Evolutionary conservation across 2,888 invertebrate species (phyloP).

Genomic region (Tetragonisca angustula): DNA sequence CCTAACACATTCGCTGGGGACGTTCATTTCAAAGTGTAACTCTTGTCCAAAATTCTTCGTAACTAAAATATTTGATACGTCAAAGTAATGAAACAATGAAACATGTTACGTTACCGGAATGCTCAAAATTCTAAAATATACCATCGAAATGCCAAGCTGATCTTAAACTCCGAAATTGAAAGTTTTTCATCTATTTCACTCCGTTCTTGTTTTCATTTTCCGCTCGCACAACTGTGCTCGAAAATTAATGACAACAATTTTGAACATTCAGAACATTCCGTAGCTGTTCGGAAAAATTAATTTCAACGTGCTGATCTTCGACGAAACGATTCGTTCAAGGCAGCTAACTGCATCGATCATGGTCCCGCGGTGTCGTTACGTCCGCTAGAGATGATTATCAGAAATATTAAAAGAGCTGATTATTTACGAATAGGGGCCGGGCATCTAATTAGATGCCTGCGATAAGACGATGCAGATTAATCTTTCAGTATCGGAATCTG

Average conservation of each 20-base stretch:
- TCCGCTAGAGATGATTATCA: conserved; percentile 9
- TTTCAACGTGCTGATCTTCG: too few species aligned
- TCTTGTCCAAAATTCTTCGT: neutral
- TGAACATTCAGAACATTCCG: too few species aligned
- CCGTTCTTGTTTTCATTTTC: too few species aligned
- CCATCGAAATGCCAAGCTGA: too few species aligned
- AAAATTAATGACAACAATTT: too few species aligned
- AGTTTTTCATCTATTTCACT: too few species aligned
- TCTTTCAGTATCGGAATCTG: conserved; percentile 27
- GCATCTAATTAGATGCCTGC: conserved; percentile 28
- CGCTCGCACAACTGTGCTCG: too few species aligned
- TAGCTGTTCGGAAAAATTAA: too few species aligned
- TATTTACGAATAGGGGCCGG: neutral
- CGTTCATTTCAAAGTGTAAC: neutral
- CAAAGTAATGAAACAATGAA: too few species aligned
- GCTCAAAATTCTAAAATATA: too few species aligned
- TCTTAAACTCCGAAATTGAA: too few species aligned
- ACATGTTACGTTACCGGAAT: too few species aligned
- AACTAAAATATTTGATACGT: neutral
- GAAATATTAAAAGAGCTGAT: conserved; percentile 17
- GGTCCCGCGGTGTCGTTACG: neutral
- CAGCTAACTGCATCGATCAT: neutral
- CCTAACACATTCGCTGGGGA: neutral
- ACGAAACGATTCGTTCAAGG: neutral
- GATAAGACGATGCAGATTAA: conserved; percentile 22